These are phyloP conservation scores for Hanleya hanleyi DNA, from an alignment of 2,888 invertebrate genomes.

Conservation along the genomic window DNA sequence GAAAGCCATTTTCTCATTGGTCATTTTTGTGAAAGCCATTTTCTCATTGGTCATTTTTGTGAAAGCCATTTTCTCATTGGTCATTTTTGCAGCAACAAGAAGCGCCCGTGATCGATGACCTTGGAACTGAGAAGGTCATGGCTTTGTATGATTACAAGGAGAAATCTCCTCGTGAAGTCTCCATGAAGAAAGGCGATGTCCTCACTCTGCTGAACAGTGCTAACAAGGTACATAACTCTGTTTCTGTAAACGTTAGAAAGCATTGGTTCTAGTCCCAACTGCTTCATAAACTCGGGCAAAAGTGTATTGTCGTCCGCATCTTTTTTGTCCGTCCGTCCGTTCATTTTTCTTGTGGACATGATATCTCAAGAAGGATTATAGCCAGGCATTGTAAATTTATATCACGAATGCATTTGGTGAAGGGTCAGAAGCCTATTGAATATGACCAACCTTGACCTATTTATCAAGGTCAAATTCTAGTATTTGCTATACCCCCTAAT, in stretches of 20 bases:
- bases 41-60: too few species aligned
- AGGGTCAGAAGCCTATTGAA: too few species aligned
- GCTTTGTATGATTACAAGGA: slow-evolving; percentile 99
- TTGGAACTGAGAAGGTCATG: slow-evolving; percentile 98
- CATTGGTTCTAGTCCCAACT: too few species aligned
- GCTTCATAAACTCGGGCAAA: too few species aligned
- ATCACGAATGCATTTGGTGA: too few species aligned
- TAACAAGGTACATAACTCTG: slow-evolving; percentile 86
- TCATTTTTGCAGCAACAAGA: slow-evolving; percentile 88
- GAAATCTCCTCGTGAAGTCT: slow-evolving; percentile 98
- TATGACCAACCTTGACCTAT: too few species aligned
- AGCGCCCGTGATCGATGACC: slow-evolving; percentile 94
- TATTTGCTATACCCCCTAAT: too few species aligned
- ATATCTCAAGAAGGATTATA: too few species aligned
- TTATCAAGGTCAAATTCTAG: too few species aligned
- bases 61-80: background rate
- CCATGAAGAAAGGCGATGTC: slow-evolving; percentile 99
- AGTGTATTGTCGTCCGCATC: background rate
- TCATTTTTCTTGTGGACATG: too few species aligned
- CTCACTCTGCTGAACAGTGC: slow-evolving; percentile 97
- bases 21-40: background rate
- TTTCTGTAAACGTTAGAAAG: too few species aligned
- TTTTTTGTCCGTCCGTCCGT: background rate
- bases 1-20: background rate
- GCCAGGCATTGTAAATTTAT: too few species aligned